Evolutionary conservation across 2,888 invertebrate genomes (phyloP), one percentile per base, ranked within the genome.

Genomic region (Leptothorax acervorum): DNA sequence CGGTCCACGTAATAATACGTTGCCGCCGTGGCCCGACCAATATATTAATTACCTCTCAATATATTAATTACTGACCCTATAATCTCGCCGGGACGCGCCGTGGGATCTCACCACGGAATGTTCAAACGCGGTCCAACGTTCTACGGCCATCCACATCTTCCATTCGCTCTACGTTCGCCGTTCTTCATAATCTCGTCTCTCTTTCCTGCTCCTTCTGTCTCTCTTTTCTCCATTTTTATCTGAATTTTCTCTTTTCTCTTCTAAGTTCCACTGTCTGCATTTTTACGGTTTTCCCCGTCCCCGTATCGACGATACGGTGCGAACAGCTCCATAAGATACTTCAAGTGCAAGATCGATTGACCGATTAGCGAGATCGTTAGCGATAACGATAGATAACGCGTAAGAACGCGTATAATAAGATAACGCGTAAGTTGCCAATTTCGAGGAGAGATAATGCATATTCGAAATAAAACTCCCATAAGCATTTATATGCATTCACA

Each of bases 41-140:
- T 93, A 93, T 93, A 94, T 94, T 94, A 94, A 94, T 94, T 94
- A 93, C 92, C 91, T 92, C 91, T 92, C 93, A 92, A 93, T 94
- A 93, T 93, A 94, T 93, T 94, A 94, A 94, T 94, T 94, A 94
- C 91, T 83, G 88, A 91, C 92, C 93, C 94, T 93, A 91, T 94
- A 94, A 94, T 94, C 92, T 91, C 82, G 85, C 42, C 85, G 83
- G 85, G 88, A 84, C 88, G 90, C 88, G 92, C 92, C 92, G 91
- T 91, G 91, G 90, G 88, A 92, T 89, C 85, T 88, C 86, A 79
- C 63, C 84, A 74, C 82, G 78, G 55, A 70, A 63, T 62, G 84
- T 85, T 85, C 75, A 86, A 81, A 51, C 86, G 68, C 84, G 85
- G 71, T 86, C 78, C 85, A 79, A 82, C 82, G 66, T 73, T 79